Percentiles rank a stretch among this genome's conserved stretches.
These are phyloP conservation scores for Branchipolynoe longqiensis DNA, from an alignment of 2,888 invertebrate species.

Conservation along the genomic window DNA sequence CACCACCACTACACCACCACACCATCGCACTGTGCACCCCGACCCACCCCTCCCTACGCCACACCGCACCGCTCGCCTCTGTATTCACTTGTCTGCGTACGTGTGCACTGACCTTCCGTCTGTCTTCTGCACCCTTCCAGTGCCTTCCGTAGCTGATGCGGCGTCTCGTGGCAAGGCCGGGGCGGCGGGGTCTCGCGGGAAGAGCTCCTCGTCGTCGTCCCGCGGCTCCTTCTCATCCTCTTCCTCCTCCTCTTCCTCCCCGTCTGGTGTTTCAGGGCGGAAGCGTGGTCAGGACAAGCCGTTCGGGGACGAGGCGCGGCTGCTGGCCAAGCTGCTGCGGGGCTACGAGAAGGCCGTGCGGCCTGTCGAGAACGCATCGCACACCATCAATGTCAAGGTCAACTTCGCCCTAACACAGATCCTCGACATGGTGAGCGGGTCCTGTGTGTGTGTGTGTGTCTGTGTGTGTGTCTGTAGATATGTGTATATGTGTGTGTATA, in stretches of 20 bases:
- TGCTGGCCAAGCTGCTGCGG: conserved; percentile 53
- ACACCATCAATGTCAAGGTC: conserved; percentile 61
- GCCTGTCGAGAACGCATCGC: conserved; percentile 63
- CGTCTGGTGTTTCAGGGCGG: conserved; percentile 39
- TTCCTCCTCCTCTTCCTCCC: conserved; percentile 37
- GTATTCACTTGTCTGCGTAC: no score
- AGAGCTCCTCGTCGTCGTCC: conserved; percentile 25
- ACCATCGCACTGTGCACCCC: neutral
- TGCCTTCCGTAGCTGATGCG: conserved; percentile 50
- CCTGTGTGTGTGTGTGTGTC: no score
- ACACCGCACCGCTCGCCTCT: neutral
- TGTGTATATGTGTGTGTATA: no score
- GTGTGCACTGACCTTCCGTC: no score
- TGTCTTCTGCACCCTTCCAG: conserved; percentile 41
- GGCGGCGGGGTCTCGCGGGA: conserved; percentile 1
- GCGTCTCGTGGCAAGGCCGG: conserved; percentile 47
- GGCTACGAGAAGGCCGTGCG: conserved; percentile 61
- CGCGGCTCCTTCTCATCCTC: conserved; percentile 9
- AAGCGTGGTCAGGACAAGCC: conserved; percentile 47
- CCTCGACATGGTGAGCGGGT: conserved; percentile 60
- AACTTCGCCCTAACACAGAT: conserved; percentile 64
- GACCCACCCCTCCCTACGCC: neutral
- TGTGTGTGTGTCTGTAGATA: no score
- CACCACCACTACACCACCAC: no score
- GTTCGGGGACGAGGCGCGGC: conserved; percentile 63